Evolutionary conservation across 2,797 vertebrate species (phyloP), one percentile per base, ranked within the genome.

Genomic region (Fratercula arctica): DNA sequence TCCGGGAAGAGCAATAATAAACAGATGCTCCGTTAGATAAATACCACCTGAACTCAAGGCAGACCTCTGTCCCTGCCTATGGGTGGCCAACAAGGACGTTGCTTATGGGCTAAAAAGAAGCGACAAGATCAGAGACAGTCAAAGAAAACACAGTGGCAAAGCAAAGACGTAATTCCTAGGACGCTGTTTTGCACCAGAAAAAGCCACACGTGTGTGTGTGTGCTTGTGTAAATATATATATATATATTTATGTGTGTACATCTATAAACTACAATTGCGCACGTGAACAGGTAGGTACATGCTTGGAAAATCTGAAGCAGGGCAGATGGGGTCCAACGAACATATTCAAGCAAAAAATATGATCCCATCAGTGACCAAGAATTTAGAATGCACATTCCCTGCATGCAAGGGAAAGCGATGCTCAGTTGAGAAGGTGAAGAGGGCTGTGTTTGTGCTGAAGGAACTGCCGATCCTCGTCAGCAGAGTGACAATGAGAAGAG

Each of bases 141-240:
- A 60, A 74, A 90, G 20, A 54, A 43, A 88, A 84, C 16, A 31
- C 26, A 35, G 9, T 43, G 43, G 7, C 29, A 69, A 83, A 80
- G 13, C 9, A 77, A 56, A 87, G 17, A 37, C 2, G 2, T 8
- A 76, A 87, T 37, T 53, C 18, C 41, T 2, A 89, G 11, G 28
- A 45, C 1, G 19, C 19, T 35, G 8, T 16, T 81, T 68, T 41
- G 41, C 13, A 59, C 12, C 31, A 33, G 41, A 46, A 64, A 84
- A 57, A 56, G 21, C 1, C 0, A 29, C 3, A 33, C 0, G 0
- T 2, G 1, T 53, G 45, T 23, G 20, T 46, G 1, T 64, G 10
- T 23, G 35, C 35, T 35, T 35, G 35, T 35, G 35, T 35, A 35
- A 35, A 35, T 35, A 6, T 46, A 13, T 56, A 64, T 15, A 9